Percentiles rank a stretch among this genome's conserved stretches.
phyloP scores from a whole-genome alignment of 2,797 vertebrate genomes.

The Cuniculus paca region DNA sequence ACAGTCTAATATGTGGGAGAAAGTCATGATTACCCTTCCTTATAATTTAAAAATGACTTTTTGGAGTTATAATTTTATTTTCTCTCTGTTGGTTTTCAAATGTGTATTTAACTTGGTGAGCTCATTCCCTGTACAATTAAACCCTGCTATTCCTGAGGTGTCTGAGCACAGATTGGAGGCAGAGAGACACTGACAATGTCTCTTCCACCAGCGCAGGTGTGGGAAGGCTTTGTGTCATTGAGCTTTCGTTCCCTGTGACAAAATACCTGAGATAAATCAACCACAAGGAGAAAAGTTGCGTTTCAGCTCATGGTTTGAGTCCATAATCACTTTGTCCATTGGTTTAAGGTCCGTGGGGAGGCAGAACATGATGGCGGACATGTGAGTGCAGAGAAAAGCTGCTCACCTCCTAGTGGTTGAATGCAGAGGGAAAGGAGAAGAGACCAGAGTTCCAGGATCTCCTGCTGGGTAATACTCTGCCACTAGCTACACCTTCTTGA shows the following conservation, averaged over 20 bases:
- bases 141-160: not conserved
- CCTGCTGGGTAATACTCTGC: not conserved
- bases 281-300: too few species aligned
- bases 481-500: not conserved
- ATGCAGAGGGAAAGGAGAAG: not conserved
- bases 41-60: not conserved
- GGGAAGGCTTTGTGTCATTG: not conserved
- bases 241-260: not conserved
- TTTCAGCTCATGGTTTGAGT: not conserved
- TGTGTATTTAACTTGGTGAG: not conserved
- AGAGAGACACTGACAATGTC: not conserved
- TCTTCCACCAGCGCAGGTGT: not conserved
- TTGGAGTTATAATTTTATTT: constrained; percentile 28
- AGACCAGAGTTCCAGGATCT: too few species aligned
- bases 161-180: not conserved
- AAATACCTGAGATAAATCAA: too few species aligned
- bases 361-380: not conserved
- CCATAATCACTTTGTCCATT: not conserved
- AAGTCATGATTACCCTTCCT: not conserved
- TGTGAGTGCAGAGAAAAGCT: too few species aligned
- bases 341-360: not conserved
- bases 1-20: not conserved
- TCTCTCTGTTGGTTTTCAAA: not conserved
- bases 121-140: not conserved
- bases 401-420: too few species aligned